Evolutionary conservation across 2,797 vertebrate species (phyloP), one percentile per base, ranked within the genome.

Genomic region (Clarias laeviceps): DNA sequence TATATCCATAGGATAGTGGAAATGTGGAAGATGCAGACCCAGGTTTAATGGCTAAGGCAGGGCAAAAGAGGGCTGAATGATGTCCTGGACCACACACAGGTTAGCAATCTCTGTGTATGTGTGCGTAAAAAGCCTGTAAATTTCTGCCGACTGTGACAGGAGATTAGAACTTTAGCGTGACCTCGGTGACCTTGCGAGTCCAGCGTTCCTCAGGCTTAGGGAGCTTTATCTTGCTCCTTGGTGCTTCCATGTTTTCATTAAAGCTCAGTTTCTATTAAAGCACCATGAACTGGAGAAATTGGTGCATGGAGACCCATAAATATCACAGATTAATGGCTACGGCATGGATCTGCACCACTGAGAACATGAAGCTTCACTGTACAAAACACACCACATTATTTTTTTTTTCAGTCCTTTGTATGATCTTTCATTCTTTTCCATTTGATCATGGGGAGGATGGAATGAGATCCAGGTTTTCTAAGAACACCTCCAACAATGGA

Each of bases 41-140:
- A 81, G 64, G 59, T 29, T 80, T 88, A 74, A 78, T 85, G 40
- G 40, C 84, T 80, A 40, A 79, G 20, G 72, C 24, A 40, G 74
- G 29, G 59, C 56, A 40, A 81, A 73, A 45, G 32, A 79, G 57
- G 57, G 80, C 22, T 40, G n/a, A 80, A 68, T 69, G 56, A 79
- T 69, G 68, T n/a, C 37, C 59, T 14, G 32, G 92, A 91, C 92
- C 93, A 93, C 93, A 94, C 93, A 93, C 91, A 91, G 87, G 85
- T 84, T 88, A 82, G 72, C 72, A 85, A 77, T 61, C 69, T 84
- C 72, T 88, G 77, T 83, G 84, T 80, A 86, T 76, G 72, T 86
- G 87, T 84, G 80, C 89, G 89, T 87, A 91, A 91, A 92, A 84
- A 87, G 82, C 73, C 85, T 80, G 87, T 91, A 91, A 92, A 93